Conservation (phyloP, 2,888 invertebrate species). For the Antheraea assamensis region DNA sequence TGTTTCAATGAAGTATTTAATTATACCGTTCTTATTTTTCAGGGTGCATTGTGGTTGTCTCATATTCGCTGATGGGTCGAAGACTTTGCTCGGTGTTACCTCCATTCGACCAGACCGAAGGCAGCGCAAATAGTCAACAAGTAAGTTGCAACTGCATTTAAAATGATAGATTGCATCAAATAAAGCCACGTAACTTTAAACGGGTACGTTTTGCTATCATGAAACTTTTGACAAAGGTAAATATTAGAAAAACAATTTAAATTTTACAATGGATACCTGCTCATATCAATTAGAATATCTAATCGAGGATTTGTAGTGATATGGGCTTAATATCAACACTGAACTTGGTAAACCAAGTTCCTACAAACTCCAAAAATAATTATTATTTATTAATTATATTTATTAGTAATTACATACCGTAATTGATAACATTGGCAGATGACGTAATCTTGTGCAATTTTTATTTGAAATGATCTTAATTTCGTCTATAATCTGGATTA, state of each 20-base stretch:
- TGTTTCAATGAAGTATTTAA: neutral
- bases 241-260: too few species aligned
- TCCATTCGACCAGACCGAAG: slow-evolving; percentile 85
- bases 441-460: neutral
- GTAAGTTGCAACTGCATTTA: slow-evolving; percentile 51
- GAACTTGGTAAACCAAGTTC: too few species aligned
- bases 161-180: neutral
- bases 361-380: too few species aligned
- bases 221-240: too few species aligned
- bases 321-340: too few species aligned
- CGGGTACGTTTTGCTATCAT: too few species aligned
- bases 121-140: slow-evolving; percentile 85
- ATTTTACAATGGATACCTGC: neutral
- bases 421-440: neutral
- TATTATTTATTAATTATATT: too few species aligned
- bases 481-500: too few species aligned
- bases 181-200: too few species aligned
- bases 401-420: neutral
- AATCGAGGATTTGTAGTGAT: too few species aligned
- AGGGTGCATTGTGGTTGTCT: slow-evolving; percentile 85
- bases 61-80: slow-evolving; percentile 87
- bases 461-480: neutral
- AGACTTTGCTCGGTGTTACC: slow-evolving; percentile 86
- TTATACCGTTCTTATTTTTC: slow-evolving; percentile 35
- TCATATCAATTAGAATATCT: neutral